A percentile compares a stretch with the other conserved stretches of the same genome.
phyloP scores from a whole-genome alignment of 2,113 vertebrate genomes.

The Cephalophus harveyi region DNA sequence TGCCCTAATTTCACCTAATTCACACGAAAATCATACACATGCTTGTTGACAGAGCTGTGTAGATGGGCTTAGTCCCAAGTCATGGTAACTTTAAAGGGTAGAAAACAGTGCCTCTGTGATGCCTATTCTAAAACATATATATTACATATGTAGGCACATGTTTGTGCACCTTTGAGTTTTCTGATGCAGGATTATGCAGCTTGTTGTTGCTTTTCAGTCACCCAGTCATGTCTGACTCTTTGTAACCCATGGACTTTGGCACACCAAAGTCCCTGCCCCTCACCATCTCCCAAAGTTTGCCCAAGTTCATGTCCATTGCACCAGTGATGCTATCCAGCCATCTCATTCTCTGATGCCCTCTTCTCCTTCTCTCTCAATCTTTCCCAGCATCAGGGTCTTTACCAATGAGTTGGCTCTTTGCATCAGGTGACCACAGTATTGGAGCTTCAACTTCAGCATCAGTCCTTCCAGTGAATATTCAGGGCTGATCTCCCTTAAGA shows the following conservation, averaged over 20 bases:
- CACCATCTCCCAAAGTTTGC: background rate
- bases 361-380: background rate
- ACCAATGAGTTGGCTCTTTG: background rate
- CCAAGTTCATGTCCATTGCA: background rate
- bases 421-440: background rate
- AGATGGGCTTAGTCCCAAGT: background rate
- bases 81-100: fast-evolving
- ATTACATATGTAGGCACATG: too few species aligned
- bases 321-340: background rate
- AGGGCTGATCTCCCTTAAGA: background rate
- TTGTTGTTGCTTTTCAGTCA: background rate
- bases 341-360: background rate
- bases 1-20: background rate
- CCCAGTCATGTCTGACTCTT: background rate
- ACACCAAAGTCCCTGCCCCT: background rate
- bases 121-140: background rate
- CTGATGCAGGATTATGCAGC: background rate
- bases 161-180: background rate
- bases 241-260: background rate
- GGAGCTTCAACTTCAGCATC: background rate
- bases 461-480: background rate
- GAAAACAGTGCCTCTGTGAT: background rate
- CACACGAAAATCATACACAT: background rate
- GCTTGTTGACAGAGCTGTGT: fast-evolving
- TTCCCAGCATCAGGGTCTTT: background rate